Conservation (phyloP, 2,113 vertebrate genomes). For the Cervus canadensis region DNA sequence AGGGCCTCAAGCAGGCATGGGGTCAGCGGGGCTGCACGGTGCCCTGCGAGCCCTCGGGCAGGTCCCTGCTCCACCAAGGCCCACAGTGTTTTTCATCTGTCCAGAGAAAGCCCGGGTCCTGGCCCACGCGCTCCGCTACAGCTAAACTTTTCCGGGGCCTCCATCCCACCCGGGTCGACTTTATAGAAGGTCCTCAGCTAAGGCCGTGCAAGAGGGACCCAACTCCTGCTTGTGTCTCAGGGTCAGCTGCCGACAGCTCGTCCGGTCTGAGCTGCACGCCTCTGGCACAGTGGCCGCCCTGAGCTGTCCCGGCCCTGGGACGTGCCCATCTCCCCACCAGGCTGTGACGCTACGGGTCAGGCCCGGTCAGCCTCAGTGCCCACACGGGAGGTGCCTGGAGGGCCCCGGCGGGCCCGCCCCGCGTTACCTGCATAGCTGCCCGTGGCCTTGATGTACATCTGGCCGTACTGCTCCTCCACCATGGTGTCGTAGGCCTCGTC, state of each 20-base stretch:
- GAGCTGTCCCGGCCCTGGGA: fast-evolving
- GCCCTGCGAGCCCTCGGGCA: fast-evolving
- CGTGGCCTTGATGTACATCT: conserved; percentile 90
- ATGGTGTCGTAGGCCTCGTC: conserved; percentile 96
- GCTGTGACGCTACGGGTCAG: neutral
- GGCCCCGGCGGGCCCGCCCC: fast-evolving
- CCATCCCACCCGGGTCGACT: neutral
- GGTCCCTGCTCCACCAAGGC: neutral
- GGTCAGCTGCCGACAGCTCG: neutral
- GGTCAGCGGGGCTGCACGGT: fast-evolving
- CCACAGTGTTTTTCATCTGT: neutral
- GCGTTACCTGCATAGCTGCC: conserved; percentile 89
- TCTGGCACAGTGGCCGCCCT: fast-evolving
- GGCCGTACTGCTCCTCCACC: conserved; percentile 91
- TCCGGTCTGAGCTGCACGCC: fast-evolving
- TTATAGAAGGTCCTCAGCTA: neutral
- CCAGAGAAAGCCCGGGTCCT: fast-evolving
- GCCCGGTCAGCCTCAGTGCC: fast-evolving
- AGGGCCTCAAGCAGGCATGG: neutral
- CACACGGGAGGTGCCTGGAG: neutral
- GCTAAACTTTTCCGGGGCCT: neutral
- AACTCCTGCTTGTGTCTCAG: neutral
- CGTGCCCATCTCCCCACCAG: neutral
- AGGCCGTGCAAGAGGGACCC: neutral
- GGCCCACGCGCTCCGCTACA: fast-evolving